These are phyloP conservation scores for Amphipoea oculea DNA, from an alignment of 2,888 invertebrate species.

Conservation along the genomic window DNA sequence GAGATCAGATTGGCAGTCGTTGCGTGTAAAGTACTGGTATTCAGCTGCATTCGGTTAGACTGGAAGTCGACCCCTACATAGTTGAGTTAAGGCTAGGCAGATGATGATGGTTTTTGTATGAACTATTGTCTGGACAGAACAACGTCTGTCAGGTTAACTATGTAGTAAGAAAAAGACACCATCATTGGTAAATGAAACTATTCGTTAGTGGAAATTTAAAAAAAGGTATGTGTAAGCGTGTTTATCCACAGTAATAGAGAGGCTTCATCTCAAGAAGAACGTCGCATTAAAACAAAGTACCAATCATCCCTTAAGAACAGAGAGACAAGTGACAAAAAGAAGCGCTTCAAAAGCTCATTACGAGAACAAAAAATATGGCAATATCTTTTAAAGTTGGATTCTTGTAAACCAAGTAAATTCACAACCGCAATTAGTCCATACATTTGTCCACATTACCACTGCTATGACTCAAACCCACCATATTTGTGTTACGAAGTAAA, in stretches of 20 bases:
- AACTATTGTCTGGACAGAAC: too few relatives aligned
- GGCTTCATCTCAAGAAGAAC: constrained; percentile 14
- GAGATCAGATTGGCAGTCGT: too few relatives aligned
- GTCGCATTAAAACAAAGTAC: constrained; percentile 47
- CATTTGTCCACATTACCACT: constrained; percentile 50
- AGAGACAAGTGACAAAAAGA: constrained; percentile 23
- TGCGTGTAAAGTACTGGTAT: too few relatives aligned
- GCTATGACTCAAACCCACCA: constrained; percentile 65
- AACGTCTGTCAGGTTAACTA: not conserved
- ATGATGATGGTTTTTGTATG: not conserved
- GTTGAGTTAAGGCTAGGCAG: too few relatives aligned
- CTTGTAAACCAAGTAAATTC: constrained; percentile 70
- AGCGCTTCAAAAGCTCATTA: constrained; percentile 42
- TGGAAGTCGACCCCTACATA: too few relatives aligned
- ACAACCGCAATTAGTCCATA: constrained; percentile 65
- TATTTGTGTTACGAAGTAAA: constrained; percentile 68
- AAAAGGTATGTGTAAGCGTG: not conserved
- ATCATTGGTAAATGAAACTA: not conserved
- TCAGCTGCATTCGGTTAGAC: too few relatives aligned
- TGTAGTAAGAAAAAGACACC: not conserved
- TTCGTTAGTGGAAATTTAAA: constrained; percentile 7
- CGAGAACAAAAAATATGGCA: constrained; percentile 59
- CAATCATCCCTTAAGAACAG: constrained; percentile 41
- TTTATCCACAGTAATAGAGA: constrained; percentile 4
- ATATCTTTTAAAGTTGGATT: constrained; percentile 67